Percentiles rank a stretch among this genome's conserved stretches.
Conservation (phyloP, 1,140 invertebrate species). For the Adelges cooleyi region DNA sequence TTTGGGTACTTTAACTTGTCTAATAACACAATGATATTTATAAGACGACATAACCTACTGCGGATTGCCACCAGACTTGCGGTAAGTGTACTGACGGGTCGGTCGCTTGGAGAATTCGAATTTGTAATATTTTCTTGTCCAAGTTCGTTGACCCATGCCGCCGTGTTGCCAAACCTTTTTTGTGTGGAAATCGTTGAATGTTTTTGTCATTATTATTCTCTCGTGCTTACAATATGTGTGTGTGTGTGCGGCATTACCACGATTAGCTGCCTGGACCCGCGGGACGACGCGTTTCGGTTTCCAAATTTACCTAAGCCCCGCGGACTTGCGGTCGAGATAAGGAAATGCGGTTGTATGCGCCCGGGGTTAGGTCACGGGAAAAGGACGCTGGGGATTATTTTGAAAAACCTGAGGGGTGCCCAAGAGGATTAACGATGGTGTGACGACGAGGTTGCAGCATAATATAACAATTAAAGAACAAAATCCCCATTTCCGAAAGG, state of each 20-base stretch:
- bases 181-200: background rate
- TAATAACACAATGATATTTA: no score
- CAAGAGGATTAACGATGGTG: background rate
- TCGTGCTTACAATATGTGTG: background rate
- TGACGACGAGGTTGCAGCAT: background rate
- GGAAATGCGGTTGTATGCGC: background rate
- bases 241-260: background rate
- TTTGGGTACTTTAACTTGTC: no score
- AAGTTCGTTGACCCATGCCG: no score
- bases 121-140: no score
- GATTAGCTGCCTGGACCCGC: constrained; percentile 3
- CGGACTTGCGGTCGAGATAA: background rate
- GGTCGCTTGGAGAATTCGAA: no score
- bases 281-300: background rate
- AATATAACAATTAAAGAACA: constrained; percentile 13
- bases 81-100: no score
- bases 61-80: no score
- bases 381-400: constrained; percentile 1
- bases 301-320: background rate
- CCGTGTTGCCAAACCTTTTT: no score
- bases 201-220: background rate
- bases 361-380: background rate
- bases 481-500: no score
- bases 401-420: background rate
- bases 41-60: no score